Evolutionary conservation across 2,797 vertebrate species (phyloP).

Genomic region (Lacerta agilis): DNA sequence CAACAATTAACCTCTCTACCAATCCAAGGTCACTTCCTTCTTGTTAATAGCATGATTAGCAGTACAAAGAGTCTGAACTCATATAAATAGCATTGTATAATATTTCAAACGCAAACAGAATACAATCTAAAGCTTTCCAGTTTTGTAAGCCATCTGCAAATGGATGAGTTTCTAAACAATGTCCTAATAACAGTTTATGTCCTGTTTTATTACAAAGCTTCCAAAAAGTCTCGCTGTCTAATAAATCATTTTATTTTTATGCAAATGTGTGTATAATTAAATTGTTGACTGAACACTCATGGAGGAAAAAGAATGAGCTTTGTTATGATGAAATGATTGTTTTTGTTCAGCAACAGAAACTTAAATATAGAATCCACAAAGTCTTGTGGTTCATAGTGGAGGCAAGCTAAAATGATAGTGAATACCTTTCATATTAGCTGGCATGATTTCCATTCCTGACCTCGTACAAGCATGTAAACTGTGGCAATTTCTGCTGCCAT

Average conservation of each 20-base stretch:
- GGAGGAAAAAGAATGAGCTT: not conserved
- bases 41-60: not conserved
- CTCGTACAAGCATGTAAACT: no score
- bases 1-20: not conserved
- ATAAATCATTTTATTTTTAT: not conserved
- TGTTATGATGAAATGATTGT: not conserved
- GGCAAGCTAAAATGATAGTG: conserved; percentile 60
- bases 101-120: not conserved
- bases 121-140: not conserved
- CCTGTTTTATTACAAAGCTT: not conserved
- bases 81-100: no score
- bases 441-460: no score
- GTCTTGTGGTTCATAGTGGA: conserved; percentile 38
- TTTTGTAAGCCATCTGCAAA: not conserved
- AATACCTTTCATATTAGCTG: no score
- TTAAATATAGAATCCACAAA: conserved; percentile 67
- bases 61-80: not conserved
- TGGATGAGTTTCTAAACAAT: not conserved
- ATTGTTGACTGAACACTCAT: not conserved
- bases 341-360: conserved; percentile 71
- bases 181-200: not conserved
- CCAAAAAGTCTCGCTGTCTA: not conserved
- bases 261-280: not conserved
- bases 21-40: not conserved
- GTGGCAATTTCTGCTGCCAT: no score